Base-by-base conservation (phyloP, 2,888 invertebrate species). In the Himalopsyche kuldschensis region DNA sequence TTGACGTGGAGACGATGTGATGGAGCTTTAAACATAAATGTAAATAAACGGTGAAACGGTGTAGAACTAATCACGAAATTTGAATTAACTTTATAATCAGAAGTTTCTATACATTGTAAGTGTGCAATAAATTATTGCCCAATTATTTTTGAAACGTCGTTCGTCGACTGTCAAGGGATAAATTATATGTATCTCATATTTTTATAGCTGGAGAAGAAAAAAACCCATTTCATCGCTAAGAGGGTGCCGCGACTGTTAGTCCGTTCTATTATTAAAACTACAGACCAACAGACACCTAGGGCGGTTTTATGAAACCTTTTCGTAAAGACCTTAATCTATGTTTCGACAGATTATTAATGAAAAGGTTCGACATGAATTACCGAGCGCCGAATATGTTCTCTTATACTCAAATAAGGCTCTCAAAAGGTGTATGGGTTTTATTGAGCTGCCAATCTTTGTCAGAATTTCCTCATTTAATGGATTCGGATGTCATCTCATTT, bases 341-440 rank as follows among this genome's bases (percentile, higher is more conserved):
- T 69, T 69, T 69, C 69, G 69, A 69, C 69, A 69, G 69, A 69
- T 69, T 69, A 69, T 69, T 69, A 69, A 69, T 69, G 69, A 69
- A 69, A 69, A 69, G 69, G 69, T 11, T 69, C 20, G 69, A 69
- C 27, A 69, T 69, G 69, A 69, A 69, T 69, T 30, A 69, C 69
- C 30, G 30, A 69, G 30, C 30, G 11, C 27, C 30, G 69, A 69
- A 69, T 69, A 69, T 69, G 69, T 69, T 69, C 69, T 69, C 24
- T 69, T 27, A 24, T 20, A 69, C 69, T 69, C 27, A 8, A 69
- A 27, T 69, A 69, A 69, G 69, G 69, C 30, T 69, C 69, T 69
- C 69, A 69, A 69, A 69, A 30, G 24, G 69, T 30, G 69, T 63
- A 63, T 63, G 24, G 63, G 63, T 69, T 69, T 69, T 69, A 69